These are phyloP conservation scores for Julus scanicus DNA, from an alignment of 2,888 invertebrate genomes.

Conservation along the genomic window DNA sequence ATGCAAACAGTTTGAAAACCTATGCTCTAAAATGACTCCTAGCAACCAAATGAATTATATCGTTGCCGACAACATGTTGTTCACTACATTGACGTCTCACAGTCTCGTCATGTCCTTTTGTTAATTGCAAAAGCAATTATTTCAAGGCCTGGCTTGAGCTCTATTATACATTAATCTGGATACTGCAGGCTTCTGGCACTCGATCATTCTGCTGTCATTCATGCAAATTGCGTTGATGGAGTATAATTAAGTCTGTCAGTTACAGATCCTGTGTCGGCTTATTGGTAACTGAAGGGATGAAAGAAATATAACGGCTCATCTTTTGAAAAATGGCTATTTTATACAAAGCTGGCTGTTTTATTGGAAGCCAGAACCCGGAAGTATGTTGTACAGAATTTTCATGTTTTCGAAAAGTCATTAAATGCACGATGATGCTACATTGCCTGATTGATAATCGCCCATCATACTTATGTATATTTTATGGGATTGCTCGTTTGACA, in stretches of 20 bases:
- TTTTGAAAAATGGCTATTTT: not conserved
- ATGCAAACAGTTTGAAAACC: not conserved
- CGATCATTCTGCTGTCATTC: not conserved
- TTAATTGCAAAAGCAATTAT: not conserved
- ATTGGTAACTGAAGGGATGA: not conserved
- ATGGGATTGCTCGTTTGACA: not conserved
- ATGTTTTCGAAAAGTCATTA: not conserved
- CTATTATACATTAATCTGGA: not conserved
- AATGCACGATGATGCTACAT: not conserved
- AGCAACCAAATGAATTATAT: not conserved
- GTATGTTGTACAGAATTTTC: not conserved
- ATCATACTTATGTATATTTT: not conserved
- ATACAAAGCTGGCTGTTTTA: not conserved
- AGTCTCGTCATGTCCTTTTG: not conserved
- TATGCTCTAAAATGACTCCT: not conserved
- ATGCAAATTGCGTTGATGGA: constrained; percentile 14
- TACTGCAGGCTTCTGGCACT: not conserved
- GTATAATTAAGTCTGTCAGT: not conserved
- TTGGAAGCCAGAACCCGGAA: not conserved
- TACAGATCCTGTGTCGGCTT: not conserved
- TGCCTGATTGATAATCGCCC: not conserved
- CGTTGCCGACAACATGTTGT: constrained; percentile 5
- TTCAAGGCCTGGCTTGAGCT: not conserved
- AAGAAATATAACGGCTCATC: not conserved
- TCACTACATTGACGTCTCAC: too few relatives aligned